A percentile compares a stretch with the other conserved stretches of the same genome.
Evolutionary conservation across 2,113 vertebrate genomes (phyloP).

Genomic region (Muntiacus muntjak): DNA sequence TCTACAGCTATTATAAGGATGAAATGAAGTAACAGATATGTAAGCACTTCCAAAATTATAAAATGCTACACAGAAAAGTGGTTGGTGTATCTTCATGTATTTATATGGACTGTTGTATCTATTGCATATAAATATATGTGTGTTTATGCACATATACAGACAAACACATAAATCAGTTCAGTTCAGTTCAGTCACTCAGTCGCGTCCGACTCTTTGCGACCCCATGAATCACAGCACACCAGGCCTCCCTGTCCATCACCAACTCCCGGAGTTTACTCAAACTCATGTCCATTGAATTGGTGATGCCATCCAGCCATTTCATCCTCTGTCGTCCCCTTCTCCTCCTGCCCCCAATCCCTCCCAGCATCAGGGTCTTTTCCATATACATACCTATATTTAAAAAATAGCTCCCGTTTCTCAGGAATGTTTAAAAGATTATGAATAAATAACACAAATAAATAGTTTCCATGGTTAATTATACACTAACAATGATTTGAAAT

Average conservation of each 20-base stretch:
- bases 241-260: background rate
- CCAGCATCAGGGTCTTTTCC: background rate
- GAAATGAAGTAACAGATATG: background rate
- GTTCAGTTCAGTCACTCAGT: background rate
- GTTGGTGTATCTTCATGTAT: background rate
- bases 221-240: accelerated
- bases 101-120: background rate
- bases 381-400: background rate
- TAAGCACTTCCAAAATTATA: background rate
- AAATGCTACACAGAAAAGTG: background rate
- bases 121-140: background rate
- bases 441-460: background rate
- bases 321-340: background rate
- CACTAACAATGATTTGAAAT: background rate
- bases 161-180: background rate
- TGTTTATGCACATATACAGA: background rate
- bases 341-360: background rate
- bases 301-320: background rate
- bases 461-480: background rate
- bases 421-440: background rate
- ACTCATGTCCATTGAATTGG: background rate
- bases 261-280: background rate
- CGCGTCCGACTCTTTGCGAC: accelerated
- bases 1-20: background rate
- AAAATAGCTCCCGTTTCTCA: background rate